Evolutionary conservation across 2,113 vertebrate species (phyloP).

Genomic region (Austrofundulus limnaeus): DNA sequence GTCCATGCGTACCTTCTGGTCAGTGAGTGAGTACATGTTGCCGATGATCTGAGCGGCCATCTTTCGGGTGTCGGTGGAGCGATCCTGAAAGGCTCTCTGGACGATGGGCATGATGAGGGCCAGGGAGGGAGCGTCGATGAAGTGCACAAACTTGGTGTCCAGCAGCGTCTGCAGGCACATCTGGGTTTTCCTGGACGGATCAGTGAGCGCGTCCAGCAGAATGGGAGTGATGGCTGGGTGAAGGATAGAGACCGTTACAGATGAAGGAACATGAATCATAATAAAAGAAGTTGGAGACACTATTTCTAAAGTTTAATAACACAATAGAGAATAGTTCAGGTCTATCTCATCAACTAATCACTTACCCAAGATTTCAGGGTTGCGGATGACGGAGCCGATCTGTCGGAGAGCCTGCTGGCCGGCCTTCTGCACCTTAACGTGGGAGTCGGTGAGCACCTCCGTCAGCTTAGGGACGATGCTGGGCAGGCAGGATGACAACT

Average conservation of each 20-base stretch:
- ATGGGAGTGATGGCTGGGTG: constrained; percentile 91
- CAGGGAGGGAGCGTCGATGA: constrained; percentile 95
- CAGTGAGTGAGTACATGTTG: constrained; percentile 99
- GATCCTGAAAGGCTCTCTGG: constrained; percentile 96
- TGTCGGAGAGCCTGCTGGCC: constrained; percentile 95
- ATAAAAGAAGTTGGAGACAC: too few species aligned
- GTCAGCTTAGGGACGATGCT: constrained; percentile 98
- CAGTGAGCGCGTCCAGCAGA: constrained; percentile 93
- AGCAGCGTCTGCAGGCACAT: constrained; percentile 94
- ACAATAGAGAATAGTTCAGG: too few species aligned
- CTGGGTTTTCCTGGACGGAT: constrained; percentile 93
- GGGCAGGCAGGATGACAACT: constrained; percentile 95
- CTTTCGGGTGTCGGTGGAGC: constrained; percentile 97
- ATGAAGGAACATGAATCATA: too few species aligned
- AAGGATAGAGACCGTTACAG: neutral
- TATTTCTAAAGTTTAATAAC: too few species aligned
- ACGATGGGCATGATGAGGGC: constrained; percentile 99
- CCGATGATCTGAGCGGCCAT: constrained; percentile 99
- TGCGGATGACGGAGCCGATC: constrained; percentile 97
- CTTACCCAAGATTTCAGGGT: constrained; percentile 95
- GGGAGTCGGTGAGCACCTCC: constrained; percentile 96
- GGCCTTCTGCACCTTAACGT: constrained; percentile 97
- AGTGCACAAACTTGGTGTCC: constrained; percentile 98
- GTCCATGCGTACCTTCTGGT: constrained; percentile 87
- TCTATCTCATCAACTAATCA: constrained; percentile 1